These are phyloP conservation scores for Sandelia bainsii DNA, from an alignment of 2,797 vertebrate genomes.

Conservation along the genomic window DNA sequence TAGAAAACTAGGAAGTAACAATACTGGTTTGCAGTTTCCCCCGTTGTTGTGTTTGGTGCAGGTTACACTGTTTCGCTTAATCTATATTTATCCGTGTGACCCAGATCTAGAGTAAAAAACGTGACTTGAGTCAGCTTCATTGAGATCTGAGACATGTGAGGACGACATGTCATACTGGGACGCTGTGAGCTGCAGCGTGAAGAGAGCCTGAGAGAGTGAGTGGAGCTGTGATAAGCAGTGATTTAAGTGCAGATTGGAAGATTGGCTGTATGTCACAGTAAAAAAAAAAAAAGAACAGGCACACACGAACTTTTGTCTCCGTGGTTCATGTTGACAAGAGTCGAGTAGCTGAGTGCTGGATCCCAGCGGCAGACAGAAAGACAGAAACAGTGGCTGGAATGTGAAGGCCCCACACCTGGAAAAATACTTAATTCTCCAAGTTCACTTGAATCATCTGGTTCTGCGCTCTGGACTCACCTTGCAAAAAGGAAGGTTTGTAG, in stretches of 20 bases:
- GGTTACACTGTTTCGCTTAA: neutral
- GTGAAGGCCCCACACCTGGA: slow-evolving; percentile 59
- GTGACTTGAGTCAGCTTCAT: neutral
- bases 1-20: slow-evolving; percentile 5
- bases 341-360: neutral
- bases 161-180: neutral
- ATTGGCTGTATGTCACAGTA: slow-evolving; percentile 3
- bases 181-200: neutral
- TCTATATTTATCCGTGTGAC: slow-evolving; percentile 13
- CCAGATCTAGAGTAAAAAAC: neutral
- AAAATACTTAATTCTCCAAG: slow-evolving; percentile 47
- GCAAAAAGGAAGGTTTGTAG: too few relatives aligned
- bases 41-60: neutral
- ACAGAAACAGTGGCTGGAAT: slow-evolving; percentile 64
- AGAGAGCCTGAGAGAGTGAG: neutral
- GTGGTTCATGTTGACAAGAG: slow-evolving; percentile 18
- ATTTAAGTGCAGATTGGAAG: slow-evolving; percentile 13
- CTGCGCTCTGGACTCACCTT: slow-evolving; percentile 8
- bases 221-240: slow-evolving; percentile 12
- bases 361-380: slow-evolving; percentile 35
- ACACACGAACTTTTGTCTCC: slow-evolving; percentile 68
- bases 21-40: neutral
- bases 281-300: slow-evolving; percentile 12
- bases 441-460: slow-evolving; percentile 26
- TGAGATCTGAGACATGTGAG: neutral